Conservation (phyloP, 2,113 vertebrate genomes). For the Labeo catla region DNA sequence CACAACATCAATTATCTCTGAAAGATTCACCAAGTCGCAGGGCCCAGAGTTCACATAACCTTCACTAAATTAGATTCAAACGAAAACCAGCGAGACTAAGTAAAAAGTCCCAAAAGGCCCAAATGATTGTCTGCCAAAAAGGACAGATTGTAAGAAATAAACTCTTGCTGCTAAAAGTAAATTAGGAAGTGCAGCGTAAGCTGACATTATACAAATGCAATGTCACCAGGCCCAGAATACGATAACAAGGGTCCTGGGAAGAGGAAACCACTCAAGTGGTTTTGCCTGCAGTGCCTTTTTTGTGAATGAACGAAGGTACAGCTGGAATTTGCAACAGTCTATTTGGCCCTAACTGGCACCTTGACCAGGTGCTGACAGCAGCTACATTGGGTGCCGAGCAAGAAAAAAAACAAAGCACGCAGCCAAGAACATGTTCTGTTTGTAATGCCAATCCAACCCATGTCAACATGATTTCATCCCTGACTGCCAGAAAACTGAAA, state of each 20-base stretch:
- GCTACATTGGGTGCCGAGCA: slow-evolving; percentile 13
- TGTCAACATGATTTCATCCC: slow-evolving; percentile 38
- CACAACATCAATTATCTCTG: slow-evolving; percentile 1
- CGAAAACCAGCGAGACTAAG: neutral
- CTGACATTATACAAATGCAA: slow-evolving; percentile 22
- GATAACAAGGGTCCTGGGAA: slow-evolving; percentile 35
- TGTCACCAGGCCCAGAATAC: slow-evolving; percentile 20
- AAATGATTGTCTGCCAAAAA: slow-evolving; percentile 22
- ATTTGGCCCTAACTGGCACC: slow-evolving; percentile 24
- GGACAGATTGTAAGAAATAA: slow-evolving; percentile 28
- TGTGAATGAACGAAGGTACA: slow-evolving; percentile 22
- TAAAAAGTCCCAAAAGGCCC: slow-evolving; percentile 17
- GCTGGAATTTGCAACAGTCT: slow-evolving; percentile 4
- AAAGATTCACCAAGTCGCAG: neutral
- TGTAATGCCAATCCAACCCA: slow-evolving; percentile 22
- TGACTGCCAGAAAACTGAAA: slow-evolving; percentile 25
- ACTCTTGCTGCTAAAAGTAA: slow-evolving; percentile 23
- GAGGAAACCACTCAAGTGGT: slow-evolving; percentile 27
- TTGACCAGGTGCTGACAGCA: slow-evolving; percentile 46
- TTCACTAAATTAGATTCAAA: neutral
- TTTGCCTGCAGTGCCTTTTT: neutral
- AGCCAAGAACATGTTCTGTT: slow-evolving; percentile 52
- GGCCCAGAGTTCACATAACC: slow-evolving; percentile 10
- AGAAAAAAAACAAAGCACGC: slow-evolving; percentile 54
- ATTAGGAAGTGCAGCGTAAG: slow-evolving; percentile 26